Base-by-base conservation (phyloP, 1,140 invertebrate species). In the Homarus americanus region DNA sequence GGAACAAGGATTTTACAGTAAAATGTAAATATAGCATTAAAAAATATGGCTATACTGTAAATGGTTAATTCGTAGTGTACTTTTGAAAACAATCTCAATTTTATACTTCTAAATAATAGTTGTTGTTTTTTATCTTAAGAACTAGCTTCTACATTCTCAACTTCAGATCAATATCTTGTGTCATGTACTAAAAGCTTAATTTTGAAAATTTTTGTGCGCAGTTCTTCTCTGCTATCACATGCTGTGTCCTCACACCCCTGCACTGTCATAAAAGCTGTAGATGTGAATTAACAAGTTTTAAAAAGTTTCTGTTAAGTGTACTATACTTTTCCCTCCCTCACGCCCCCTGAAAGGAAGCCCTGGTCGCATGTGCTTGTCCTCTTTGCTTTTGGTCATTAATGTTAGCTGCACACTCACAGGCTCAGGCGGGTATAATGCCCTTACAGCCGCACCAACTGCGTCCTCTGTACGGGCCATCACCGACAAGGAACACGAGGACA, bases 371-470 rank as follows among this genome's bases (percentile, higher is more conserved):
- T 76, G 69, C 69, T 78, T 76, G 38, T 44, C 44, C 44, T 86
- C 9, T 53, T 7, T 76, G 36, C n/a, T 80, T 88, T 66, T 58
- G 32, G 49, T 32, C 49, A 40, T 80, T 87, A 87, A 87, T 63
- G 63, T 86, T 24, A 44, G 83, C 36, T 32, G 38, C 66, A 41
- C 66, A 84, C 83, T 72, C 78, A 78, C 82, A 93, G 92, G 92
- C 82, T 91, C 72, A 91, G 92, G 92, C 20, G 92, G 92, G 32
- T 89, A 91, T 86, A 73, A 79, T 90, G 78, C 91, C 91, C 83
- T 87, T 91, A 87, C 91, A 90, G 92, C 92, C 36, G 85, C 89
- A 34, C 91, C 69, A 24, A 40, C 73, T 32, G 58, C 80, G 66
- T 28, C 83, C 34, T 75, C 83, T 3, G 32, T 82, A 36, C 32